Conservation (phyloP, 2,888 invertebrate genomes). For the Diogma glabrata region DNA sequence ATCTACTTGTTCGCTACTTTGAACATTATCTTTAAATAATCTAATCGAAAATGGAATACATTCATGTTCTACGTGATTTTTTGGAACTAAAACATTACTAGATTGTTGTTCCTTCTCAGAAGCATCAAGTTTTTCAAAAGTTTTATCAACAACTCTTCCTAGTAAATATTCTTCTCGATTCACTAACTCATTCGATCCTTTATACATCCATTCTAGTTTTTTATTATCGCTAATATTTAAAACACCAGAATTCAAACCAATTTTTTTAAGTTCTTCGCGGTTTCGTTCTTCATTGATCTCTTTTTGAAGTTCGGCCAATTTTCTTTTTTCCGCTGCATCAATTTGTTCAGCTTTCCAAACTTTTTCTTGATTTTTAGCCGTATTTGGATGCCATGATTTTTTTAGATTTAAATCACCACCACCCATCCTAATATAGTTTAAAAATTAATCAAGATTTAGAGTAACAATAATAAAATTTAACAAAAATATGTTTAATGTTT, state of each 20-base stretch:
- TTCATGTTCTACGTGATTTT: conserved; percentile 61
- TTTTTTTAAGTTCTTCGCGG: conserved; percentile 50
- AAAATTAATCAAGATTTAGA: neutral
- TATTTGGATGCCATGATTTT: conserved; percentile 71
- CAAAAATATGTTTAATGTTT: neutral
- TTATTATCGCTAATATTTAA: conserved; percentile 37
- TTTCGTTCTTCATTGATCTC: conserved; percentile 56
- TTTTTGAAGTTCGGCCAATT: conserved; percentile 52
- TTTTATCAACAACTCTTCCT: conserved; percentile 71
- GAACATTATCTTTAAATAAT: conserved; percentile 36
- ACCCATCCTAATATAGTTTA: conserved; percentile 26
- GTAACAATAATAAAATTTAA: neutral
- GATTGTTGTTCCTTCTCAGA: conserved; percentile 36
- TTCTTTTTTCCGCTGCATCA: conserved; percentile 53
- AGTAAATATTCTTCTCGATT: conserved; percentile 82
- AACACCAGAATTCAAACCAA: conserved; percentile 43
- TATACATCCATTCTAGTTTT: conserved; percentile 83
- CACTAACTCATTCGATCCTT: conserved; percentile 37
- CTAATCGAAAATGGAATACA: conserved; percentile 64
- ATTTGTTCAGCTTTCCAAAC: conserved; percentile 70
- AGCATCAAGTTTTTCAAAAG: conserved; percentile 52
- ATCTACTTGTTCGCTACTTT: conserved; percentile 63
- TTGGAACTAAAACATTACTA: conserved; percentile 37
- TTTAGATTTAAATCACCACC: conserved; percentile 52
- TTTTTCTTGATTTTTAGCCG: conserved; percentile 62